Base-by-base conservation (phyloP, 2,888 invertebrate species). In the Heliconius charithonia region DNA sequence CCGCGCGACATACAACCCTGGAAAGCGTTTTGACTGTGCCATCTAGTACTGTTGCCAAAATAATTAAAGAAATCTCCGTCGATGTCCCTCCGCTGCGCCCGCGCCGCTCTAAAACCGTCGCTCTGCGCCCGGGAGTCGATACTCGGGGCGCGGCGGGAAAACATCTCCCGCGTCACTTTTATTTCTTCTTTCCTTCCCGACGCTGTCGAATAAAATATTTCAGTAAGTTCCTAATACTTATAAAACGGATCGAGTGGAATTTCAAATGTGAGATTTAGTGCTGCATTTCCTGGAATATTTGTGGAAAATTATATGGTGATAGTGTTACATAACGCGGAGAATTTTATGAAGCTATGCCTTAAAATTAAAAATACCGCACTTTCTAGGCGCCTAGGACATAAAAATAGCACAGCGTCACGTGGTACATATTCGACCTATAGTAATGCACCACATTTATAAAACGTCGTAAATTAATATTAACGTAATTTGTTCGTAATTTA, bases 61-160 rank as follows among this genome's bases (percentile, higher is more conserved):
- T 96, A 96, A 97, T 97, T 96, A 96, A 96, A 96, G 96, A 96
- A 96, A 96, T 96, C 96, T 95, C 95, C 95, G 95, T 90, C 94
- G 92, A 91, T 95, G 95, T 95, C 94, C 93, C 94, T 96, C 95
- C 95, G 95, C 94, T 91, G 95, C 95, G 95, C 95, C 95, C 95
- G 95, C 95, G 95, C 95, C 95, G 95, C 94, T 93, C 95, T 95
- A 95, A 94, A 95, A 94, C 90, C 94, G 95, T 95, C 94, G 93
- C 95, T 94, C 95, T 94, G 91, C 89, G 93, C 95, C 95, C 95
- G 95, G 95, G 95, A 94, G 95, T 95, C 92, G 87, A 89, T 92
- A 92, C 94, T 90, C 94, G 93, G 93, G 94, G 94, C 95, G 94
- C 95, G 95, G 95, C 90, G 95, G 94, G 95, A 94, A 94, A 94